Evolutionary conservation across 2,888 invertebrate species (phyloP).

Genomic region (Spatulosminthurus flaviceps): DNA sequence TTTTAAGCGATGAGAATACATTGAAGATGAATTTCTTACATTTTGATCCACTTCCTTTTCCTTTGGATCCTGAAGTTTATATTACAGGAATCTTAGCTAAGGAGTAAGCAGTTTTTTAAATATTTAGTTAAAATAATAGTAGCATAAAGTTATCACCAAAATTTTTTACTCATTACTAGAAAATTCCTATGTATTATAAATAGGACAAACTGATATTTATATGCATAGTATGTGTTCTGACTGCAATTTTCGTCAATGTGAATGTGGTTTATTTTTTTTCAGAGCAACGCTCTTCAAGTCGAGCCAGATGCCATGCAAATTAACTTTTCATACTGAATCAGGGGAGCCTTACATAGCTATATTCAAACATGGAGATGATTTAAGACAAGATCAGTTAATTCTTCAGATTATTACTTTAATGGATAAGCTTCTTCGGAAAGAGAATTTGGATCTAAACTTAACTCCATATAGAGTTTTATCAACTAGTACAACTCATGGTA

Average conservation of each 20-base stretch:
- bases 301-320: slow-evolving; percentile 90
- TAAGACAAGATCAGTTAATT: slow-evolving; percentile 96
- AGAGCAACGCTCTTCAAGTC: slow-evolving; percentile 93
- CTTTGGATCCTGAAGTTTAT: slow-evolving; percentile 84
- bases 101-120: slow-evolving; percentile 68
- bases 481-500: slow-evolving; percentile 90
- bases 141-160: too few species aligned
- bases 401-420: slow-evolving; percentile 98
- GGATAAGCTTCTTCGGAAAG: slow-evolving; percentile 92
- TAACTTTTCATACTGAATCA: slow-evolving; percentile 85
- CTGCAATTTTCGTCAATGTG: too few species aligned
- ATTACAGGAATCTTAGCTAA: slow-evolving; percentile 89
- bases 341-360: slow-evolving; percentile 86
- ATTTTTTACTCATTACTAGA: too few species aligned
- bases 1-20: slow-evolving; percentile 80
- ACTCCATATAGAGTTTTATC: slow-evolving; percentile 96
- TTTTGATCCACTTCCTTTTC: slow-evolving; percentile 93
- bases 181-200: too few species aligned
- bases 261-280: slow-evolving; percentile 6
- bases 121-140: background rate
- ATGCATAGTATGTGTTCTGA: background rate
- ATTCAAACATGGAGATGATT: slow-evolving; percentile 97
- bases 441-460: slow-evolving; percentile 94
- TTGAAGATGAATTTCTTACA: slow-evolving; percentile 87
- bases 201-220: too few species aligned